These are phyloP conservation scores for Neomorphus geoffroyi DNA, from an alignment of 2,797 vertebrate genomes.

Conservation along the genomic window DNA sequence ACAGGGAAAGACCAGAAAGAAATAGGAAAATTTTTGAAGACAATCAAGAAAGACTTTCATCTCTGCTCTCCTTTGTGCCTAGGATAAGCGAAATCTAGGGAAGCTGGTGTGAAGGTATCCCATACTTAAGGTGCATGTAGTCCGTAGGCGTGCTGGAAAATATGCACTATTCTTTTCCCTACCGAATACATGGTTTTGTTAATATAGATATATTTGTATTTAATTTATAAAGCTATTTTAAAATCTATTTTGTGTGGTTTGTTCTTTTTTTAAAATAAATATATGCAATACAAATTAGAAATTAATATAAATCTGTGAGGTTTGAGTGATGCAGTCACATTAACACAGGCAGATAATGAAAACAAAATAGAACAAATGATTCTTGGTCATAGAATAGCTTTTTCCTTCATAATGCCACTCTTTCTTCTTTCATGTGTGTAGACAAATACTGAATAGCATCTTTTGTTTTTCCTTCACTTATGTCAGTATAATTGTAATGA, in stretches of 20 bases:
- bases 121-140: not conserved
- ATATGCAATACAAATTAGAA: not conserved
- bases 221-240: not conserved
- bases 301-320: not conserved
- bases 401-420: not conserved
- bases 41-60: not conserved
- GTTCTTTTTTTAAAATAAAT: not conserved
- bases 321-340: not conserved
- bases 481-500: not conserved
- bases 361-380: not conserved
- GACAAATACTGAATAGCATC: not conserved
- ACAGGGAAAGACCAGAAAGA: not conserved
- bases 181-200: not conserved
- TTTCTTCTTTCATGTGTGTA: not conserved
- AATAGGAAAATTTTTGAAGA: not conserved
- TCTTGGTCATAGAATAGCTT: not conserved
- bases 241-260: not conserved
- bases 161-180: not conserved
- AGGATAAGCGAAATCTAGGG: not conserved
- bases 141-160: not conserved
- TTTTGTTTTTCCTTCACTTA: not conserved
- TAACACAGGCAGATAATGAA: not conserved
- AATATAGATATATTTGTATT: not conserved
- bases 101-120: not conserved
- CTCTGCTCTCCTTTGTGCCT: not conserved